Evolutionary conservation across 2,888 invertebrate genomes (phyloP).

Genomic region (Choristoneura rosaceana): DNA sequence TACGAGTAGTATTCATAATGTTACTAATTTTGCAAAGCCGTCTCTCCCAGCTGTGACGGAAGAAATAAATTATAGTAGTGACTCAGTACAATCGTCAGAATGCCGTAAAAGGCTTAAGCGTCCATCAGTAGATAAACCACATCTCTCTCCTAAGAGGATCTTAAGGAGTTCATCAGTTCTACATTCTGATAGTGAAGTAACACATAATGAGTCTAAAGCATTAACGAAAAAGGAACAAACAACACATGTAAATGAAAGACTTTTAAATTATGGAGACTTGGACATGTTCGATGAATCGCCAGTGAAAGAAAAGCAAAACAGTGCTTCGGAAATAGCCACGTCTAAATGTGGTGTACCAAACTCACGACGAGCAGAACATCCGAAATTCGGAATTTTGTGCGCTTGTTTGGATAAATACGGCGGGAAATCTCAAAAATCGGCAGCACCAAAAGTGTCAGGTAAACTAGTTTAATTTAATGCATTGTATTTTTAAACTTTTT

Average conservation of each 20-base stretch:
- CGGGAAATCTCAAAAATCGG: slow-evolving; percentile 48
- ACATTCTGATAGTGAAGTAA: slow-evolving; percentile 28
- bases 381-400: slow-evolving; percentile 65
- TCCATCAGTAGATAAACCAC: slow-evolving; percentile 49
- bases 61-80: slow-evolving; percentile 30
- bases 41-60: slow-evolving; percentile 8
- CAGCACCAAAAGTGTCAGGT: slow-evolving; percentile 62
- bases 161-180: slow-evolving; percentile 57
- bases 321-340: slow-evolving; percentile 25
- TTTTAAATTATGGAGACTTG: slow-evolving; percentile 55
- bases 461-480: slow-evolving; percentile 36
- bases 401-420: slow-evolving; percentile 68
- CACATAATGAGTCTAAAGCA: slow-evolving; percentile 1
- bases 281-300: slow-evolving; percentile 51
- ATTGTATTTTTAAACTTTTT: too few species aligned
- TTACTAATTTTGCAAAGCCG: background rate
- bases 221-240: slow-evolving; percentile 16
- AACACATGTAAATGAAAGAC: slow-evolving; percentile 19
- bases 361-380: slow-evolving; percentile 40
- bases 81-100: slow-evolving; percentile 25
- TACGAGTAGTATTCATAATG: background rate
- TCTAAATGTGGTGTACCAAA: background rate
- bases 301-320: slow-evolving; percentile 20
- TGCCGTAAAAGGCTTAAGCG: slow-evolving; percentile 52
- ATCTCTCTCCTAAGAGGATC: slow-evolving; percentile 55